Conservation (phyloP, 2,113 vertebrate species). For the Tychaedon coryphoeus region DNA sequence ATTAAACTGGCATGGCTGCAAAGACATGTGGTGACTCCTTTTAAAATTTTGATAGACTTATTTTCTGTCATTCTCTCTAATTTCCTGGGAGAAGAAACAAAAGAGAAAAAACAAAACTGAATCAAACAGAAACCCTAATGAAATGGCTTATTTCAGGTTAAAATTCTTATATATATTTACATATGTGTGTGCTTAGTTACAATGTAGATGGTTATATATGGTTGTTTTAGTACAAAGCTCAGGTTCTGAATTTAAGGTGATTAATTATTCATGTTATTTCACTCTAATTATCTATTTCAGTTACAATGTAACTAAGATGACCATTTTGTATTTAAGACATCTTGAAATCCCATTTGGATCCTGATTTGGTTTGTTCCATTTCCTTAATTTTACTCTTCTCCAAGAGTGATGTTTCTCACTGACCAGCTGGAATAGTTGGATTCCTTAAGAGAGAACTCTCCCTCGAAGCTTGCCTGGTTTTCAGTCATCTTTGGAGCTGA, state of each 20-base stretch:
- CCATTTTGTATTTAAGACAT: rapidly evolving
- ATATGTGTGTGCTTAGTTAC: neutral
- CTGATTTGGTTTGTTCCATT: neutral
- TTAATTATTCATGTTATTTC: neutral
- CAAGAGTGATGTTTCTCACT: neutral
- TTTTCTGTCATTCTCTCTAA: neutral
- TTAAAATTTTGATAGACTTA: neutral
- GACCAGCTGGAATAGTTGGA: neutral
- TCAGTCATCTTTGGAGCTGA: neutral
- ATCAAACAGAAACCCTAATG: rapidly evolving
- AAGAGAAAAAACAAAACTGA: neutral
- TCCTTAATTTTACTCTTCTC: neutral
- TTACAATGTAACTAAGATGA: neutral
- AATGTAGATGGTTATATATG: neutral
- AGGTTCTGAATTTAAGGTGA: neutral
- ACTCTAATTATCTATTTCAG: neutral
- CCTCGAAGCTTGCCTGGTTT: neutral
- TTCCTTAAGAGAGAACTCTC: neutral
- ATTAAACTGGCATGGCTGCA: neutral
- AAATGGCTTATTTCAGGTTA: neutral
- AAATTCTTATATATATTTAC: neutral
- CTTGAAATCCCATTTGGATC: neutral
- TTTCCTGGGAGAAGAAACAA: neutral
- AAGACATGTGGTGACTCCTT: neutral
- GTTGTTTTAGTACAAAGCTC: neutral